A percentile compares a stretch with the other conserved stretches of the same genome.
phyloP scores from a whole-genome alignment of 1,140 invertebrate species.

The Drosophila orosa region DNA sequence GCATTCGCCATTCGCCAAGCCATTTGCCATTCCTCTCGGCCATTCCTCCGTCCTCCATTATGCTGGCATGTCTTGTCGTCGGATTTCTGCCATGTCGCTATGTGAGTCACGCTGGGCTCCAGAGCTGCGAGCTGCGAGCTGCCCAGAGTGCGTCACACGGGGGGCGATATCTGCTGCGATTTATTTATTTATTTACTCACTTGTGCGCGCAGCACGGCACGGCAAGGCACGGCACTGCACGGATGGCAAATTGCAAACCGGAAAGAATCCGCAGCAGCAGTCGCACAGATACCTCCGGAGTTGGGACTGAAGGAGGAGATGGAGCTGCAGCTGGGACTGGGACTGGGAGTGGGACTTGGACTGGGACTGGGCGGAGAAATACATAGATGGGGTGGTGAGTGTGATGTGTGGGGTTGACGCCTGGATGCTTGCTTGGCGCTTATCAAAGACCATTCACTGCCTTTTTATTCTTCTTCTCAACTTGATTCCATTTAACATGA shows the following conservation, averaged over 20 bases:
- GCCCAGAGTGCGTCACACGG: constrained; percentile 53
- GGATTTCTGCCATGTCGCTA: constrained; percentile 37
- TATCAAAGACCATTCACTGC: constrained; percentile 13
- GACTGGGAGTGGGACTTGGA: neutral
- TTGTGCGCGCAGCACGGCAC: constrained; percentile 9
- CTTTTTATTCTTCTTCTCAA: constrained; percentile 12
- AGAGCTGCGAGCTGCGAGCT: constrained; percentile 5
- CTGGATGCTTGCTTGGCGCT: constrained; percentile 2
- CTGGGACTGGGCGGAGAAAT: neutral
- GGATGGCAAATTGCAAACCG: constrained; percentile 40
- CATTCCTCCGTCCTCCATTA: constrained; percentile 2
- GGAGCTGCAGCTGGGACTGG: neutral
- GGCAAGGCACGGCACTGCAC: constrained; percentile 5
- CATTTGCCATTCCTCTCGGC: too few relatives aligned
- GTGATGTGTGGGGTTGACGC: neutral
- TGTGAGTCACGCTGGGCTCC: constrained; percentile 49
- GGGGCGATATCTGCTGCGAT: constrained; percentile 52
- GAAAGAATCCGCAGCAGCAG: constrained; percentile 22
- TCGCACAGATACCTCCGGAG: constrained; percentile 6
- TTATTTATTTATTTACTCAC: constrained; percentile 63
- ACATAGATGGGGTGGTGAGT: neutral
- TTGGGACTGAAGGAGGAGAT: neutral
- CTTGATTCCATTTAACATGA: constrained; percentile 22
- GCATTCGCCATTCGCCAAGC: too few relatives aligned
- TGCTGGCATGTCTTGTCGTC: constrained; percentile 24